A percentile compares a stretch with the other conserved stretches of the same genome.
phyloP scores from a whole-genome alignment of 2,113 vertebrate genomes.

The Microtus montanus region DNA sequence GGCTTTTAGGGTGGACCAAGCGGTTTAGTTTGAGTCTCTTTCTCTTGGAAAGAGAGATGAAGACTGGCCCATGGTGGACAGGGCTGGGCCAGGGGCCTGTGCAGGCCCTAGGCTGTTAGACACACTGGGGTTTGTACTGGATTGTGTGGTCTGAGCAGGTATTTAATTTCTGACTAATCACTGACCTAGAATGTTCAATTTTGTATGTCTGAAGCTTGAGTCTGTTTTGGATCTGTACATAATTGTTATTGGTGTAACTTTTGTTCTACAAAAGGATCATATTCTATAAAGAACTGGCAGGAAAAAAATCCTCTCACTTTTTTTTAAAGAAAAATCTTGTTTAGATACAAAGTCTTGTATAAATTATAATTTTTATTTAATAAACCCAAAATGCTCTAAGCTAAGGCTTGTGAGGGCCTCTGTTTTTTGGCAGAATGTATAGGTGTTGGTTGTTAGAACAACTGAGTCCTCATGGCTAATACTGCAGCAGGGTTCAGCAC shows the following conservation, averaged over 20 bases:
- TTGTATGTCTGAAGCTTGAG: conserved; percentile 84
- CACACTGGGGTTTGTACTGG: conserved; percentile 56
- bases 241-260: conserved; percentile 81
- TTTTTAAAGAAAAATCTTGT: conserved; percentile 82
- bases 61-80: conserved; percentile 68
- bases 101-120: accelerated
- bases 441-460: accelerated
- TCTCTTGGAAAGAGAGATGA: conserved; percentile 82
- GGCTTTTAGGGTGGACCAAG: neutral
- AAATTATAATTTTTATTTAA: conserved; percentile 92
- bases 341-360: conserved; percentile 88
- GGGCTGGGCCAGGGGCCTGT: neutral
- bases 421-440: neutral
- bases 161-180: conserved; percentile 83
- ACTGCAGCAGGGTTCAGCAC: neutral
- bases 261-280: conserved; percentile 82
- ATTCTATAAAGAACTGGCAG: conserved; percentile 78
- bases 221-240: conserved; percentile 87
- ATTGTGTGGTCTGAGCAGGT: conserved; percentile 80
- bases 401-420: conserved; percentile 23
- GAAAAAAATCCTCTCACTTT: conserved; percentile 84
- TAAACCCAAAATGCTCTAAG: conserved; percentile 85
- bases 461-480: too few relatives aligned
- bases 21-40: conserved; percentile 84
- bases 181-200: conserved; percentile 81